Percentiles rank a stretch among this genome's conserved stretches.
phyloP scores from a whole-genome alignment of 2,113 vertebrate species.

The Atlantisia rogersi region DNA sequence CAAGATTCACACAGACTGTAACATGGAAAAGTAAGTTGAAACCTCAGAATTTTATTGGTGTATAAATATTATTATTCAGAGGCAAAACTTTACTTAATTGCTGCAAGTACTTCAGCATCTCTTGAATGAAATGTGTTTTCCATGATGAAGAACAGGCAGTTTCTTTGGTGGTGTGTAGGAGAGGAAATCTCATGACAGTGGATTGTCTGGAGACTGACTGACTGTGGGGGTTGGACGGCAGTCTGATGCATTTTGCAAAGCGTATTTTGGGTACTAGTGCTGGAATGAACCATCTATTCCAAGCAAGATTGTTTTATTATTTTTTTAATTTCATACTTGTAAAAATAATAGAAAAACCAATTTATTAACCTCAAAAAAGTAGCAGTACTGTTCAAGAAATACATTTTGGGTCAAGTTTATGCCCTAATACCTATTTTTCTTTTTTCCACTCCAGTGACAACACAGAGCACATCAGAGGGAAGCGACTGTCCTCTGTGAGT shows the following conservation, averaged over 20 bases:
- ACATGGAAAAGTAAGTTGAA: slow-evolving; percentile 76
- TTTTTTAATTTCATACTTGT: neutral
- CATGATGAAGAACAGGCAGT: neutral
- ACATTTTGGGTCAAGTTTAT: neutral
- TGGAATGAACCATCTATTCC: neutral
- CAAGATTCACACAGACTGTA: slow-evolving; percentile 53
- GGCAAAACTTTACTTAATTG: neutral
- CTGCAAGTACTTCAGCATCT: neutral
- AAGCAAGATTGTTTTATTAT: neutral
- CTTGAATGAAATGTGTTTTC: neutral
- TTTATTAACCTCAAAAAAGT: neutral
- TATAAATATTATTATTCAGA: neutral
- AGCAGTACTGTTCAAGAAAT: neutral
- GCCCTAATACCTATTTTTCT: neutral
- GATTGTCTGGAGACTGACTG: neutral
- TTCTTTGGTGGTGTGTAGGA: neutral
- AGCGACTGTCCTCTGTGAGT: slow-evolving; percentile 80
- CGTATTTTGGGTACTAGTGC: neutral
- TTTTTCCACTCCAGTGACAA: slow-evolving; percentile 65
- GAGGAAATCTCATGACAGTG: neutral
- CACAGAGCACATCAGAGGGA: slow-evolving; percentile 62
- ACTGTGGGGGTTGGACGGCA: rapidly evolving
- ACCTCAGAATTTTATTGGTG: neutral
- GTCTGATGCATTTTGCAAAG: neutral
- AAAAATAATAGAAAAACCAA: neutral